These are phyloP conservation scores for Macroramphosus scolopax DNA, from an alignment of 2,797 vertebrate genomes.

Conservation along the genomic window DNA sequence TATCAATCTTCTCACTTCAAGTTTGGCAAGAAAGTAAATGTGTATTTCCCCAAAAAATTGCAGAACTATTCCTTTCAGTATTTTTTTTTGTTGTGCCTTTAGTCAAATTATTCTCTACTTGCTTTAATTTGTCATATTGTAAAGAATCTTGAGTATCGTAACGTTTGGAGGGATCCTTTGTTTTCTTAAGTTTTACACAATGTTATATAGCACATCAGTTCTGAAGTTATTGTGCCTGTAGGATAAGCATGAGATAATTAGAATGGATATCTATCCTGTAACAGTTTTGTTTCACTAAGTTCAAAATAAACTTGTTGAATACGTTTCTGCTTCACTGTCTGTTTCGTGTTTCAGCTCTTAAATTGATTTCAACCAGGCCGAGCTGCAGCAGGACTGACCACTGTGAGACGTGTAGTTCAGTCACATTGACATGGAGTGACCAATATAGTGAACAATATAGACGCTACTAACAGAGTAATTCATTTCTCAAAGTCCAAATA, in stretches of 20 bases:
- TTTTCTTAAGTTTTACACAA: background rate
- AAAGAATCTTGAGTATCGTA: slow-evolving; percentile 18
- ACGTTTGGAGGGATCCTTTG: slow-evolving; percentile 12
- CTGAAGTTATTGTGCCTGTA: slow-evolving; percentile 2
- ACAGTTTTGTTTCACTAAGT: slow-evolving; percentile 17
- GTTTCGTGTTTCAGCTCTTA: background rate
- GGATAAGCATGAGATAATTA: slow-evolving; percentile 14
- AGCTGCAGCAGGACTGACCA: too few species aligned
- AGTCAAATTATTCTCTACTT: slow-evolving; percentile 31
- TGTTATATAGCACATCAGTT: too few species aligned
- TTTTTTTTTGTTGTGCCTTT: slow-evolving; percentile 39
- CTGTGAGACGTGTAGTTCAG: too few species aligned
- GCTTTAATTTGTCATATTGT: slow-evolving; percentile 13
- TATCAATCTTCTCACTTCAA: slow-evolving; percentile 4
- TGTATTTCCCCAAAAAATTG: slow-evolving; percentile 23
- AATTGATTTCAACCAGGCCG: too few species aligned
- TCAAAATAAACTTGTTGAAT: slow-evolving; percentile 52
- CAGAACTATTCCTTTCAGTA: slow-evolving; percentile 6
- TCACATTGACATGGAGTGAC: too few species aligned
- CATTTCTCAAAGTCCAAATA: too few species aligned
- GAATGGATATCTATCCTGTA: slow-evolving; percentile 21
- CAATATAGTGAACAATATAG: too few species aligned
- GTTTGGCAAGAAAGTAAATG: background rate
- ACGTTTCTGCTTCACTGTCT: slow-evolving; percentile 11
- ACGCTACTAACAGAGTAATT: too few species aligned